Percentiles rank a stretch among this genome's conserved stretches.
Conservation (phyloP, 2,113 vertebrate species). For the Leiothrix lutea region DNA sequence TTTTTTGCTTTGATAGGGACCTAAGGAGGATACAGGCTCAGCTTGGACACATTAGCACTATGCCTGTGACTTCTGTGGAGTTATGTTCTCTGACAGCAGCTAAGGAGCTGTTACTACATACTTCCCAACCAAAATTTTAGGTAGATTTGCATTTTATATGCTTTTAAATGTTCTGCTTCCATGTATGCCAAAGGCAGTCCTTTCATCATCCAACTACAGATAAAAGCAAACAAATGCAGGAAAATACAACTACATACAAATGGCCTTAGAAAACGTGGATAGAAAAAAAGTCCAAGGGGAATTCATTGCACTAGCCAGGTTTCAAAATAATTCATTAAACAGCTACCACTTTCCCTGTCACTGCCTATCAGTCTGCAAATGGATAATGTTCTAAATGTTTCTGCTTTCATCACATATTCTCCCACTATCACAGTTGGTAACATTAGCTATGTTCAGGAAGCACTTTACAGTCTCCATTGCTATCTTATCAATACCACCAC, state of each 20-base stretch:
- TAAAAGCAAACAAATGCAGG: conserved; percentile 12
- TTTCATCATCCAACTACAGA: neutral
- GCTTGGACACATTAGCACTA: neutral
- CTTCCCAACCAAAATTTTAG: neutral
- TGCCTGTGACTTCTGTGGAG: neutral
- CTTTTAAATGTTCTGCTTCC: neutral
- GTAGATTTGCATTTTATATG: conserved; percentile 14
- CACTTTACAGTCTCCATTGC: conserved; percentile 24
- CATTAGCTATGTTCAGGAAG: conserved; percentile 27
- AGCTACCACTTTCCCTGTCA: conserved; percentile 42
- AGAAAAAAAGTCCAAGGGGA: neutral
- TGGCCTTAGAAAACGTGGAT: neutral
- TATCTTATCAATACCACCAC: conserved; percentile 28
- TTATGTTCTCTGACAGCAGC: neutral
- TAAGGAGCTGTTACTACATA: neutral
- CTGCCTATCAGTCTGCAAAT: conserved; percentile 30
- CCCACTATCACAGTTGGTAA: neutral
- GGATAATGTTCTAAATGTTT: conserved; percentile 51
- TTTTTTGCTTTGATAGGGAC: conserved; percentile 19
- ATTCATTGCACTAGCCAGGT: neutral
- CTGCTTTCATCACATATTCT: conserved; percentile 14
- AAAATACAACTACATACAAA: neutral
- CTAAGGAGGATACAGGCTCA: neutral
- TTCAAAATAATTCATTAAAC: conserved; percentile 60
- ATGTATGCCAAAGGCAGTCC: neutral